Evolutionary conservation across 2,797 vertebrate genomes (phyloP).

Genomic region (Delichon dasypus): DNA sequence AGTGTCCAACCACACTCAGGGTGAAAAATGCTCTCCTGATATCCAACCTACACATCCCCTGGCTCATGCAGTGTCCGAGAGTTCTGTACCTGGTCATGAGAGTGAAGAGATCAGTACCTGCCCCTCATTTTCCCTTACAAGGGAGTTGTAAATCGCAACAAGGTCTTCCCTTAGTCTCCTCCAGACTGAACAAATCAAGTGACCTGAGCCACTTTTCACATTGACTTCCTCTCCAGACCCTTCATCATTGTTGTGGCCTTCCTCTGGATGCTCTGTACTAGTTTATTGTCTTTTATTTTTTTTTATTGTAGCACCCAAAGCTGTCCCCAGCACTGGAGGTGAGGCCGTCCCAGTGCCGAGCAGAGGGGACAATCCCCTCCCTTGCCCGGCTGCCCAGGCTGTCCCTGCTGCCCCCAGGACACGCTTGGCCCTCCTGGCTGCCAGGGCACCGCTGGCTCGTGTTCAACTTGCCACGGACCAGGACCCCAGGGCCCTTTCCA

Average conservation of each 20-base stretch:
- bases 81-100: accelerated
- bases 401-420: background rate
- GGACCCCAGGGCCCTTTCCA: background rate
- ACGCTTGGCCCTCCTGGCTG: accelerated
- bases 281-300: too few relatives aligned
- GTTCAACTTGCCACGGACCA: background rate
- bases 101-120: background rate
- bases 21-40: background rate
- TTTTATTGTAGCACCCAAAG: background rate
- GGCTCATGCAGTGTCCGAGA: background rate
- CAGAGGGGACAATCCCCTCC: background rate
- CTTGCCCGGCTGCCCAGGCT: accelerated
- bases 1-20: accelerated
- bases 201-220: background rate
- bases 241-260: background rate
- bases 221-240: background rate
- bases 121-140: background rate
- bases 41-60: background rate
- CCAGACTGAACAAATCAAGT: background rate
- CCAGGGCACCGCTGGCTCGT: background rate
- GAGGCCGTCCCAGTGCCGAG: accelerated
- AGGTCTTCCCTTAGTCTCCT: background rate
- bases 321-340: accelerated
- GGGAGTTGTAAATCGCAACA: background rate
- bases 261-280: background rate